Conservation (phyloP, 2,113 vertebrate species). For the Pandion haliaetus region DNA sequence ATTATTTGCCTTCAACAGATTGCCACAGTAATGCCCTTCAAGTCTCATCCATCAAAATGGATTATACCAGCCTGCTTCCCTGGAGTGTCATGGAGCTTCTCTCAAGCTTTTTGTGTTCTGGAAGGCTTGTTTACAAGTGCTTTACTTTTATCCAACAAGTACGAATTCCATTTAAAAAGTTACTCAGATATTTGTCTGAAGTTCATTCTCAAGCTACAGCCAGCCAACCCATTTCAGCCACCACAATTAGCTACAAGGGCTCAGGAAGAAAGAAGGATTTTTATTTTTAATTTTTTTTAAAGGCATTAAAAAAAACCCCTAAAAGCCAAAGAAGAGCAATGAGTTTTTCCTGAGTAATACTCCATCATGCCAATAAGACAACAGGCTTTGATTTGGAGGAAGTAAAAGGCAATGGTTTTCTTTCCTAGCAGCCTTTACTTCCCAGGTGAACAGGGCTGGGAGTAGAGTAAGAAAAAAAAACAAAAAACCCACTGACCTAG, state of each 20-base stretch:
- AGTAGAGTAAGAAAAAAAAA: not conserved
- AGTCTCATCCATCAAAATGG: not conserved
- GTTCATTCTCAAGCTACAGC: not conserved
- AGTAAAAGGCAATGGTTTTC: not conserved
- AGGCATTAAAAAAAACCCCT: not conserved
- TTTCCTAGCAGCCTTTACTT: not conserved
- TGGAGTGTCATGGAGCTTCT: not conserved
- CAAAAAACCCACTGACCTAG: accelerated
- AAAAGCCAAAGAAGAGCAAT: not conserved
- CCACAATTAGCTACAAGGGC: not conserved
- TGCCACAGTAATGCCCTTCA: not conserved
- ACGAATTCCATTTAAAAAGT: not conserved
- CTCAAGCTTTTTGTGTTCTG: not conserved
- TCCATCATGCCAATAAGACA: not conserved
- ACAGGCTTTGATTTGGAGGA: not conserved
- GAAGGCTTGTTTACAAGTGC: not conserved
- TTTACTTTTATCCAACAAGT: not conserved
- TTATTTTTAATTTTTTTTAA: not conserved
- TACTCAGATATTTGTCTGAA: not conserved
- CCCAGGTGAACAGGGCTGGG: not conserved
- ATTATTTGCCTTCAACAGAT: not conserved
- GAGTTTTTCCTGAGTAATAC: not conserved
- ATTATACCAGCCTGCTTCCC: not conserved
- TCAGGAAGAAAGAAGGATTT: not conserved
- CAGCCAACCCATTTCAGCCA: not conserved